phyloP scores from a whole-genome alignment of 2,797 vertebrate species.

The Pangasius mekongensis region DNA sequence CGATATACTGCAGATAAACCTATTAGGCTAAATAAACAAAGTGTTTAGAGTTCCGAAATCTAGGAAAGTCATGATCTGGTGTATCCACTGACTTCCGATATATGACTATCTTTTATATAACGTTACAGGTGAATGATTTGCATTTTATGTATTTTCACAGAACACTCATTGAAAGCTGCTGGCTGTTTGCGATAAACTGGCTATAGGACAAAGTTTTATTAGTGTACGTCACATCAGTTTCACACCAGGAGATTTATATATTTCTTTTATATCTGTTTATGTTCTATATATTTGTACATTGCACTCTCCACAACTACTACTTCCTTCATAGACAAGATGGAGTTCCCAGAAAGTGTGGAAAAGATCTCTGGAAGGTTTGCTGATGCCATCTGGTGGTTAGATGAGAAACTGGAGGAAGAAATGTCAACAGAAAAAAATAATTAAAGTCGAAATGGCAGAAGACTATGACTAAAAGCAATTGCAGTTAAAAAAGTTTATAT shows the following conservation, averaged over 20 bases:
- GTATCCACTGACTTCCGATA: background rate
- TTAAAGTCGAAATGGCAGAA: background rate
- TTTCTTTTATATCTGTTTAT: background rate
- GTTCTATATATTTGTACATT: background rate
- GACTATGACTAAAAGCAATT: background rate
- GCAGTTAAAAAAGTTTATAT: background rate
- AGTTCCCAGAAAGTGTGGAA: background rate
- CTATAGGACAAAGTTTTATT: background rate
- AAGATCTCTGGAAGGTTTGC: conserved; percentile 22
- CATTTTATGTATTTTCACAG: background rate
- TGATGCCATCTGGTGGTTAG: conserved; percentile 67
- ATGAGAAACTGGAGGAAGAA: background rate
- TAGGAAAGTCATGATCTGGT: background rate
- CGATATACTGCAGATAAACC: background rate
- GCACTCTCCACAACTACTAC: background rate
- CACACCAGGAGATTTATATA: background rate
- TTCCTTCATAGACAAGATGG: too few relatives aligned
- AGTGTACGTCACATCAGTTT: background rate
- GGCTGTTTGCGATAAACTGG: background rate
- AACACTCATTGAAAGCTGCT: background rate
- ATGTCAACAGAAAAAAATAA: background rate
- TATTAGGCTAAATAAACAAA: background rate
- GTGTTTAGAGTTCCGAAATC: background rate
- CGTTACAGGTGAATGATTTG: background rate
- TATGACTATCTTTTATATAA: background rate